A percentile compares a stretch with the other conserved stretches of the same genome.
These are phyloP conservation scores for Metopia argyrocephala DNA, from an alignment of 2,888 invertebrate genomes.

Conservation along the genomic window DNA sequence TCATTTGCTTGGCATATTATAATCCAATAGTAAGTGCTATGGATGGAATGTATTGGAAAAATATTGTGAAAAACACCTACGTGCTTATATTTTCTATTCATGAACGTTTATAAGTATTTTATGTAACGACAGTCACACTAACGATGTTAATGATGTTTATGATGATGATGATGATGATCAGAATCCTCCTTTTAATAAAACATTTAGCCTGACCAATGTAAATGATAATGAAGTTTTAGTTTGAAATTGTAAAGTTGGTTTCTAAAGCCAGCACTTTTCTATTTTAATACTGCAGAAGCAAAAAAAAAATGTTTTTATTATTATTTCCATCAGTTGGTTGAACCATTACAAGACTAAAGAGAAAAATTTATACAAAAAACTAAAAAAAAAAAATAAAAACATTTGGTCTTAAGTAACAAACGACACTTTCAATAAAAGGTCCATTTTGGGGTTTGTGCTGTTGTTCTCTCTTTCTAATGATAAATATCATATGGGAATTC, in stretches of 20 bases:
- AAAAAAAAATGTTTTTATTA: not conserved
- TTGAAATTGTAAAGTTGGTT: conserved; percentile 52
- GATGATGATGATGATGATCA: conserved; percentile 47
- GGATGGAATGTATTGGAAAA: conserved; percentile 41
- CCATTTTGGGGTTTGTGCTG: conserved; percentile 61
- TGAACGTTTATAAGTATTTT: not conserved
- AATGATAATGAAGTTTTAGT: conserved; percentile 37
- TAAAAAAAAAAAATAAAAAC: not conserved
- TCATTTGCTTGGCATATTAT: conserved; percentile 54
- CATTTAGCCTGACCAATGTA: conserved; percentile 6
- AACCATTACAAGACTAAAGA: not conserved
- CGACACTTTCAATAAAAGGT: conserved; percentile 62
- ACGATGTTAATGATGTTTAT: conserved; percentile 39
- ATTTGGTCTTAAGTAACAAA: conserved; percentile 33
- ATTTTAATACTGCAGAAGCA: no score
- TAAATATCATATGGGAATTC: conserved; percentile 64
- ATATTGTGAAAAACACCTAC: conserved; percentile 62
- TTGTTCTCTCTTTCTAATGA: conserved; percentile 58
- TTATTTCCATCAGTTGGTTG: not conserved
- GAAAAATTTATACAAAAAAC: no score
- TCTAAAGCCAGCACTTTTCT: conserved; percentile 57
- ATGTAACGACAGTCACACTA: no score
- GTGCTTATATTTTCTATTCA: conserved; percentile 57
- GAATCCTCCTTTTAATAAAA: conserved; percentile 8
- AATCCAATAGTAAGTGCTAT: not conserved